Evolutionary conservation across 2,888 invertebrate species (phyloP).

Genomic region (Muschampia plurimacula): DNA sequence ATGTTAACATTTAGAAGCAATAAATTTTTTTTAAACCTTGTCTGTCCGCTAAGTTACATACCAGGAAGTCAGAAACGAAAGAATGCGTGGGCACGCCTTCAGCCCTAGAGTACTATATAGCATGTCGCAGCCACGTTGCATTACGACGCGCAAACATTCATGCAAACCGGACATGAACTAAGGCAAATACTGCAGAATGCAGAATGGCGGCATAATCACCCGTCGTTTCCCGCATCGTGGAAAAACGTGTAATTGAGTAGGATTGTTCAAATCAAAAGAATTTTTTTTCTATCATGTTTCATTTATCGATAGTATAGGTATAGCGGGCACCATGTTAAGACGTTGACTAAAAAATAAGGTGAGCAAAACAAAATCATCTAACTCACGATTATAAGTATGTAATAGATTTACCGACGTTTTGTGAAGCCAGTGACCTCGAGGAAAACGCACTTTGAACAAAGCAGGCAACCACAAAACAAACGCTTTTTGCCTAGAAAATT

Average conservation of each 20-base stretch:
- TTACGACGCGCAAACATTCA: conserved; percentile 41
- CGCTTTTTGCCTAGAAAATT: conserved; percentile 45
- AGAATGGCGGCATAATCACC: conserved; percentile 59
- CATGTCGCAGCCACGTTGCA: conserved; percentile 63
- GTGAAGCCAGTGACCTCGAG: conserved; percentile 75
- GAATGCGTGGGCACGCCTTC: conserved; percentile 71
- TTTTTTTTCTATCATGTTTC: not conserved
- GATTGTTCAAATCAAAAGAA: not conserved
- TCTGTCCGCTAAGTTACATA: conserved; percentile 46
- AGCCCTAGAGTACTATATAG: conserved; percentile 61
- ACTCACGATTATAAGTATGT: conserved; percentile 50
- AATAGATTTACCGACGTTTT: conserved; percentile 75
- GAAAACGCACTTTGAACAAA: conserved; percentile 75
- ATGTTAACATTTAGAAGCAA: conserved; percentile 26
- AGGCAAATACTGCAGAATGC: conserved; percentile 49
- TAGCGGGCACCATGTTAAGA: not conserved
- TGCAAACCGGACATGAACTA: conserved; percentile 31
- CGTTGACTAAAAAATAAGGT: conserved; percentile 17
- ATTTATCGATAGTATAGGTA: not conserved
- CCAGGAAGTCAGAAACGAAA: conserved; percentile 66
- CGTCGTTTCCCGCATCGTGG: conserved; percentile 55
- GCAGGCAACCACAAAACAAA: conserved; percentile 54
- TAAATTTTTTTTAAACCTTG: conserved; percentile 42
- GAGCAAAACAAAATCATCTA: conserved; percentile 57
- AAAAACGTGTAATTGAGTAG: not conserved